Conservation (phyloP, 1,140 invertebrate species). For the Battus philenor region DNA sequence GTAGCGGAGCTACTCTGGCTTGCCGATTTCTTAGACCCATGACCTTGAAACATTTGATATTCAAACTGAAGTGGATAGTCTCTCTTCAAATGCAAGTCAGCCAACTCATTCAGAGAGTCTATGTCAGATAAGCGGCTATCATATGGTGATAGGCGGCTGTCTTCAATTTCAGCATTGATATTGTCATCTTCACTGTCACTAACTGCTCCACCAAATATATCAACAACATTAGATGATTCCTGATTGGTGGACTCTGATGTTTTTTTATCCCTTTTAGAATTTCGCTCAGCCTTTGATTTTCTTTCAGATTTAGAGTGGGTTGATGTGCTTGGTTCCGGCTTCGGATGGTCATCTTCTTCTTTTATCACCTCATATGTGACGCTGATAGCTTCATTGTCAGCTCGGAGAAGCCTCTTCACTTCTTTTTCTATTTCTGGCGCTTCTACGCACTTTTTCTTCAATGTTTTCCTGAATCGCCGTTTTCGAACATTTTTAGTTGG, state of each 20-base stretch:
- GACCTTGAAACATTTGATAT: conserved; percentile 40
- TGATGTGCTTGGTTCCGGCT: conserved; percentile 70
- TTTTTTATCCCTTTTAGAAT: conserved; percentile 54
- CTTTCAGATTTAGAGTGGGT: conserved; percentile 69
- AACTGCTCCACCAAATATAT: conserved; percentile 92
- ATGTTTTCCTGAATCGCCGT: conserved; percentile 94
- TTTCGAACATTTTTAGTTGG: conserved; percentile 96
- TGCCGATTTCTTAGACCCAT: conserved; percentile 21
- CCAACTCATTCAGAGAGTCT: conserved; percentile 80
- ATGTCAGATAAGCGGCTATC: conserved; percentile 87
- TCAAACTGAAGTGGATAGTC: conserved; percentile 41
- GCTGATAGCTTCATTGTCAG: conserved; percentile 93
- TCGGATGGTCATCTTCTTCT: conserved; percentile 87
- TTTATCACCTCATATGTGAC: conserved; percentile 96
- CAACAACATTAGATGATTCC: conserved; percentile 70
- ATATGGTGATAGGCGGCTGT: conserved; percentile 84
- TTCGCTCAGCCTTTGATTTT: conserved; percentile 37
- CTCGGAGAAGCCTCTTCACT: conserved; percentile 91
- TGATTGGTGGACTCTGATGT: conserved; percentile 44
- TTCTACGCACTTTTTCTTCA: conserved; percentile 98
- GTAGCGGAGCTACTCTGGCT: conserved; percentile 23
- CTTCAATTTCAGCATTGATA: conserved; percentile 86
- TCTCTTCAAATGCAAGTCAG: conserved; percentile 51
- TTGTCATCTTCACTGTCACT: conserved; percentile 88
- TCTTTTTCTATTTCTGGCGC: conserved; percentile 99